Percentiles rank a stretch among this genome's conserved stretches.
Evolutionary conservation across 2,113 vertebrate genomes (phyloP).

Genomic region (Dipodomys stephensi): DNA sequence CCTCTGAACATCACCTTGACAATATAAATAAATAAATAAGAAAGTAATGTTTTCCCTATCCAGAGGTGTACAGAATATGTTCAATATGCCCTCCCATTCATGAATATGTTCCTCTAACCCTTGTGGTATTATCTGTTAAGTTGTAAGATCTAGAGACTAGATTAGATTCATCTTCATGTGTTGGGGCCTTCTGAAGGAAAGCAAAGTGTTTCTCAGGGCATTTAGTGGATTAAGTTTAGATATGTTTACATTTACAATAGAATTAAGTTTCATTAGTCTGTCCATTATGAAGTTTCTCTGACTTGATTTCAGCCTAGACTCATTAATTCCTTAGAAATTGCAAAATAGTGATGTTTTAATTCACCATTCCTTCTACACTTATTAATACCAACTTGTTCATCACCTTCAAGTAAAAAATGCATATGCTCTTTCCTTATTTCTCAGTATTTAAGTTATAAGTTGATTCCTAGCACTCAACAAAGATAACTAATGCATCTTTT

Average conservation of each 20-base stretch:
- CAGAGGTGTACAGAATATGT: too few relatives aligned
- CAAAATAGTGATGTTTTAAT: not conserved
- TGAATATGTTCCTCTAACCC: not conserved
- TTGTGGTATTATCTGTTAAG: not conserved
- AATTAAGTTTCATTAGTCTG: not conserved
- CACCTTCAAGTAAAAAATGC: not conserved
- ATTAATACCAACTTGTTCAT: not conserved
- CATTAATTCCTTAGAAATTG: conserved; percentile 5
- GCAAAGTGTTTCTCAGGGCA: not conserved
- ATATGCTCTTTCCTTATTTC: not conserved
- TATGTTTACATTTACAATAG: not conserved
- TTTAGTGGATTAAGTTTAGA: not conserved
- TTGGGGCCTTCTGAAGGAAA: not conserved
- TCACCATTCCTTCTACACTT: not conserved
- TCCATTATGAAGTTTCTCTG: not conserved
- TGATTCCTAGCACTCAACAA: not conserved
- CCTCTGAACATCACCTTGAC: too few relatives aligned
- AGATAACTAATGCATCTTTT: not conserved
- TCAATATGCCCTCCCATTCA: too few relatives aligned
- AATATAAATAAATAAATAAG: too few relatives aligned
- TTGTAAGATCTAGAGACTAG: not conserved
- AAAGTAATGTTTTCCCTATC: too few relatives aligned
- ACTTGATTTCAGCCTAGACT: not conserved
- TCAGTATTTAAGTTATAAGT: not conserved
- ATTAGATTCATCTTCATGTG: not conserved